These are phyloP conservation scores for Sinocyclocheilus grahami DNA, from an alignment of 2,113 vertebrate genomes.

Conservation along the genomic window DNA sequence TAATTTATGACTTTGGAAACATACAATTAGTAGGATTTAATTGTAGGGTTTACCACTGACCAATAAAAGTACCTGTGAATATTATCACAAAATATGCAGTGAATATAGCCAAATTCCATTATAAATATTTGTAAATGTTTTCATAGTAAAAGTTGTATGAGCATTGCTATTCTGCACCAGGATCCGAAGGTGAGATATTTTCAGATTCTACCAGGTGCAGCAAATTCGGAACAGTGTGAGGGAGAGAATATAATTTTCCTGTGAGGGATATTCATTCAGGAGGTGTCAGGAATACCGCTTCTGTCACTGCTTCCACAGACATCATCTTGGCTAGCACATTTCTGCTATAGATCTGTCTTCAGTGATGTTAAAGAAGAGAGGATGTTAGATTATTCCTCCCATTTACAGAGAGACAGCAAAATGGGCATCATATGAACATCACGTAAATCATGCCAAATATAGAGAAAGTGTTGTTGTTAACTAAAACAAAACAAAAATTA, in stretches of 20 bases:
- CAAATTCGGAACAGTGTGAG: background rate
- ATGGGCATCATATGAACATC: background rate
- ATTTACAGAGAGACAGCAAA: background rate
- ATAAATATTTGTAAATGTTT: background rate
- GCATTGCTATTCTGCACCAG: background rate
- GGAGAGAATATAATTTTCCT: background rate
- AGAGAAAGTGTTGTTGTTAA: background rate
- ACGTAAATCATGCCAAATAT: background rate
- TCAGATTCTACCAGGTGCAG: background rate
- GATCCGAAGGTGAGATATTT: conserved; percentile 3
- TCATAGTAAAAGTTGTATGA: background rate
- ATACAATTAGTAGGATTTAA: background rate
- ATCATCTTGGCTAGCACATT: background rate
- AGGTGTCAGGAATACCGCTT: background rate
- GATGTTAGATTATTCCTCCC: background rate
- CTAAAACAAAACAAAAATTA: background rate
- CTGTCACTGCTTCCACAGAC: background rate
- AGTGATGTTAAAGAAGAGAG: background rate
- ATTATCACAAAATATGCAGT: background rate
- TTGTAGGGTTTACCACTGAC: background rate
- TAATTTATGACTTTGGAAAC: background rate
- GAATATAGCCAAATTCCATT: background rate
- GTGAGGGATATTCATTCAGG: background rate
- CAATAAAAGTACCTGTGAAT: background rate
- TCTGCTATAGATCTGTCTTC: background rate